Evolutionary conservation across 2,113 vertebrate genomes (phyloP).

Genomic region (Kryptolebias marmoratus): DNA sequence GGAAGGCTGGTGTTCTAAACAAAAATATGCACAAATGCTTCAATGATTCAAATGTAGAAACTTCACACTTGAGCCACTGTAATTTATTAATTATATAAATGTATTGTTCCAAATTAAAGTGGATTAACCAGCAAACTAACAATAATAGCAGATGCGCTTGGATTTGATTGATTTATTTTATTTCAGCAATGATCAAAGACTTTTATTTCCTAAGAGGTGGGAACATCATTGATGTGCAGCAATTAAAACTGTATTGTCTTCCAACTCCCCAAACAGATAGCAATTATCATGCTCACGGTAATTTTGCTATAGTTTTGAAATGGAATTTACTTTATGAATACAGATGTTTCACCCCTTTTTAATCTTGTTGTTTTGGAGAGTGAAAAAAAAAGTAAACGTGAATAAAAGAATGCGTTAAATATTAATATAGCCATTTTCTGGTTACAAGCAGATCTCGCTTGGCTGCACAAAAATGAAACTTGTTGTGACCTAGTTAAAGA

Average conservation of each 20-base stretch:
- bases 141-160: conserved; percentile 58
- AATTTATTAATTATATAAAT: conserved; percentile 36
- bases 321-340: conserved; percentile 54
- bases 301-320: conserved; percentile 54
- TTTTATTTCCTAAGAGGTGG: conserved; percentile 49
- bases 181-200: conserved; percentile 65
- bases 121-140: conserved; percentile 49
- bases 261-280: conserved; percentile 62
- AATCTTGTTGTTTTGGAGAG: conserved; percentile 42
- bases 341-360: conserved; percentile 49
- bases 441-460: conserved; percentile 64
- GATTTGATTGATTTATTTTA: conserved; percentile 33
- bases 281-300: conserved; percentile 60
- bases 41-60: not conserved
- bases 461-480: conserved; percentile 76
- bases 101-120: conserved; percentile 48
- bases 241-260: conserved; percentile 59
- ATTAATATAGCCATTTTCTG: conserved; percentile 73
- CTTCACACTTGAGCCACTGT: not conserved
- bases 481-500: conserved; percentile 79
- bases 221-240: conserved; percentile 40
- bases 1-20: not conserved
- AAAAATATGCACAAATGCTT: not conserved
- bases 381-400: not conserved
- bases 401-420: conserved; percentile 64